These are phyloP conservation scores for Drosophila parthenogenetica DNA, from an alignment of 2,888 invertebrate genomes.

Conservation along the genomic window DNA sequence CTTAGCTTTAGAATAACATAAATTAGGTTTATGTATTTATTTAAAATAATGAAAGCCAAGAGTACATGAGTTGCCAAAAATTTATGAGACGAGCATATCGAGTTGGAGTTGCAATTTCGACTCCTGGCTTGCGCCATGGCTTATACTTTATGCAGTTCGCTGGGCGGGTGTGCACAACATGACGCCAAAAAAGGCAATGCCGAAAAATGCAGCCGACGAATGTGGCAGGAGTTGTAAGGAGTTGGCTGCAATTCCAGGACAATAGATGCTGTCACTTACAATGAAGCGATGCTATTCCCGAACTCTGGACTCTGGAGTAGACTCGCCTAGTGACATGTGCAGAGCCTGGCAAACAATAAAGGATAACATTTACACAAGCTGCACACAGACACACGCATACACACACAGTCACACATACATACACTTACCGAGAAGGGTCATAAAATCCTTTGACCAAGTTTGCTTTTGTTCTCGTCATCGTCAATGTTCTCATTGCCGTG, in stretches of 20 bases:
- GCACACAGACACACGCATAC: constrained; percentile 20
- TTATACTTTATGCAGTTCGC: constrained; percentile 17
- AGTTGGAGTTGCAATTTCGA: constrained; percentile 11
- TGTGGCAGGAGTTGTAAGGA: constrained; percentile 43
- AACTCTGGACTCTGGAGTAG: constrained; percentile 34
- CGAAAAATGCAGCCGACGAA: constrained; percentile 59
- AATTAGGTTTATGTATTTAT: constrained; percentile 56
- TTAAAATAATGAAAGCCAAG: constrained; percentile 48
- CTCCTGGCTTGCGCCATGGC: constrained; percentile 10
- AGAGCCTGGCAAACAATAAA: constrained; percentile 71
- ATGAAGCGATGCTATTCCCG: constrained; percentile 56
- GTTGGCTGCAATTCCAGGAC: constrained; percentile 50
- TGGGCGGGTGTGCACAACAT: constrained; percentile 41
- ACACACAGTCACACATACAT: constrained; percentile 8
- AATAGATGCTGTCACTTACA: constrained; percentile 73
- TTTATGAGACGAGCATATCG: constrained; percentile 39
- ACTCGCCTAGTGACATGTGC: constrained; percentile 65
- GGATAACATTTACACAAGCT: constrained; percentile 74
- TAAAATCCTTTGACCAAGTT: constrained; percentile 75
- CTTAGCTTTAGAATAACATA: constrained; percentile 42
- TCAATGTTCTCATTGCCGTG: constrained; percentile 46
- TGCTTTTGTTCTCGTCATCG: constrained; percentile 76
- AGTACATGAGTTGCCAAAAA: constrained; percentile 29
- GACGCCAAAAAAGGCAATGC: constrained; percentile 25
- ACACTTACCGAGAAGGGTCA: constrained; percentile 63